Conservation (phyloP, 2,113 vertebrate genomes). For the Macquaria australasica region DNA sequence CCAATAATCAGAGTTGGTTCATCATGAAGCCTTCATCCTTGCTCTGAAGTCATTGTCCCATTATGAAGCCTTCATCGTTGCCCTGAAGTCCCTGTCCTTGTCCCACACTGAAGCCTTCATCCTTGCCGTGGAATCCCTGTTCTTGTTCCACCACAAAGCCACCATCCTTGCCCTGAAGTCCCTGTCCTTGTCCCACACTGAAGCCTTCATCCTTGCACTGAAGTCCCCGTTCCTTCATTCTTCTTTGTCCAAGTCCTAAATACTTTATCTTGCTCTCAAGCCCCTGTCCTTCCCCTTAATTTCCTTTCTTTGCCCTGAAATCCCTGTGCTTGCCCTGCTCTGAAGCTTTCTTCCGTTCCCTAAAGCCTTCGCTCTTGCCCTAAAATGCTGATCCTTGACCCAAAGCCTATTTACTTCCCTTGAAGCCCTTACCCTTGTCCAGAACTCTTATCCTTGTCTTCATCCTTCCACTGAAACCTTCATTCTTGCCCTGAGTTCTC, state of each 20-base stretch:
- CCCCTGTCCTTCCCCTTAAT: neutral
- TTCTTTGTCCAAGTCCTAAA: no score
- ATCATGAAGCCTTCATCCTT: neutral
- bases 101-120: no score
- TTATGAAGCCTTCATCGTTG: no score
- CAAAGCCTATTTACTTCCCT: no score
- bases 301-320: neutral
- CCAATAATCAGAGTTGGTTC: no score
- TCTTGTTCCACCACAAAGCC: neutral
- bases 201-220: neutral
- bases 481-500: no score
- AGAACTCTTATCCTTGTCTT: no score
- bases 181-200: neutral
- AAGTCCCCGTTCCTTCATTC: no score
- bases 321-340: fast-evolving
- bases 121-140: neutral
- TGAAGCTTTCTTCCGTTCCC: neutral
- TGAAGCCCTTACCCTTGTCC: no score
- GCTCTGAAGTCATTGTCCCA: neutral
- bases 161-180: neutral
- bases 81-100: no score
- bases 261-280: neutral
- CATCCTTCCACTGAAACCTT: no score
- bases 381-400: no score
- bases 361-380: neutral